These are phyloP conservation scores for Anthrax anthrax DNA, from an alignment of 2,888 invertebrate species.

Conservation along the genomic window DNA sequence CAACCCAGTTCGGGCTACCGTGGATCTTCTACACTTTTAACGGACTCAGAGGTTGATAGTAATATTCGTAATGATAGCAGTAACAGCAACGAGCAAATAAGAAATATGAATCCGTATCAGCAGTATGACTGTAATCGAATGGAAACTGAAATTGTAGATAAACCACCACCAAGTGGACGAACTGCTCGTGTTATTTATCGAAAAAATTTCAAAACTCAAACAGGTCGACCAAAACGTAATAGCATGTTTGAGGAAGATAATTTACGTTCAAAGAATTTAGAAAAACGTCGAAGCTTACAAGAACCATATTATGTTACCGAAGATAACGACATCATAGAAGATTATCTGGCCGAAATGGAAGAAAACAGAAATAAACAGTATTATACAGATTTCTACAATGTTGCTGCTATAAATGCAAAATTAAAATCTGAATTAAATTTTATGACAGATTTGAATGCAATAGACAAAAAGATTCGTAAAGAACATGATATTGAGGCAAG, in stretches of 20 bases:
- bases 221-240: constrained; percentile 51
- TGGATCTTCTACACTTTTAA: constrained; percentile 69
- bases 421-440: constrained; percentile 1
- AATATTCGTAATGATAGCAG: constrained; percentile 22
- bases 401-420: neutral
- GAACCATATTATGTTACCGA: constrained; percentile 44
- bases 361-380: constrained; percentile 19
- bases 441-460: constrained; percentile 4
- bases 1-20: constrained; percentile 77
- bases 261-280: constrained; percentile 36
- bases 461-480: constrained; percentile 5
- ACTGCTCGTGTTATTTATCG: constrained; percentile 36
- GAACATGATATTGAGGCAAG: constrained; percentile 30
- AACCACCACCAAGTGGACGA: constrained; percentile 50
- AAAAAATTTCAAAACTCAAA: constrained; percentile 21
- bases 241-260: constrained; percentile 60
- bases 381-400: constrained; percentile 25
- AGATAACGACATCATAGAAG: constrained; percentile 23
- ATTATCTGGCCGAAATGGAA: constrained; percentile 16
- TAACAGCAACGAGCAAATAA: constrained; percentile 26
- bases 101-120: constrained; percentile 59
- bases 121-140: constrained; percentile 59
- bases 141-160: constrained; percentile 38
- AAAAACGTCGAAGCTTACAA: constrained; percentile 59
- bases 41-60: constrained; percentile 44